Base-by-base conservation (phyloP, 2,113 vertebrate genomes). In the Myodes glareolus region DNA sequence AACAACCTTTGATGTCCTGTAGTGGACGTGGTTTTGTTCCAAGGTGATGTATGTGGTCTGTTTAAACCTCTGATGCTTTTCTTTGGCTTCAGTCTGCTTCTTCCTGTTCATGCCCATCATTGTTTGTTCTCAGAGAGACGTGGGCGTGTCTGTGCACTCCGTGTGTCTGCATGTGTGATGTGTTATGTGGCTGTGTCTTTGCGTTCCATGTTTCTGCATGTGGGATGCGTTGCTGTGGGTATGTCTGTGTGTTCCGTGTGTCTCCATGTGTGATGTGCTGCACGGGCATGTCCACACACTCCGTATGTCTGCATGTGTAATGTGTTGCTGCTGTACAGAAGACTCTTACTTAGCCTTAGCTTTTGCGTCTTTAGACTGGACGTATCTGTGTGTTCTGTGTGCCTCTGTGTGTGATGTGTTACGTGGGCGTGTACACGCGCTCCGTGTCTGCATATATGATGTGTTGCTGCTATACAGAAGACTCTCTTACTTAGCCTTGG, bases 71-170 rank as follows among this genome's bases (percentile, higher is more conserved):
- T 96, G 61, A 70, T 92, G 95, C 91, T 97, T 78, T 86, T 72
- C 61, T 95, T 91, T 96, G 90, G 50, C 92, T 91, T 86, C 97
- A 77, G 86, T 81, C 96, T 95, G 70, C 94, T 97, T 98, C 94
- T 93, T 96, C 94, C 96, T 95, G 96, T 97, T 96, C 86, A 81
- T 92, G 97, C 98, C 36, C 97, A 97, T 85, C 95, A 94, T 96
- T 50, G 95, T 98, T 97, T 96, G 76, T 73, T 94, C 97, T 92
- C 97, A 96, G 97, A 97, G 92, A 97, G 94, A 94, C 58, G 1
- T 84, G 78, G 4, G 29, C 96, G 68, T 97, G 84, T 94, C 70
- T 73, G 78, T 61, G 90, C 88, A 33, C 81, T 70, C 94, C 1
- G 1, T 58, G 55, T 58, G 55, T 58, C 55, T 58, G 17, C 55